Evolutionary conservation across 1,140 invertebrate species (phyloP).

Genomic region (Apolygus lucorum): DNA sequence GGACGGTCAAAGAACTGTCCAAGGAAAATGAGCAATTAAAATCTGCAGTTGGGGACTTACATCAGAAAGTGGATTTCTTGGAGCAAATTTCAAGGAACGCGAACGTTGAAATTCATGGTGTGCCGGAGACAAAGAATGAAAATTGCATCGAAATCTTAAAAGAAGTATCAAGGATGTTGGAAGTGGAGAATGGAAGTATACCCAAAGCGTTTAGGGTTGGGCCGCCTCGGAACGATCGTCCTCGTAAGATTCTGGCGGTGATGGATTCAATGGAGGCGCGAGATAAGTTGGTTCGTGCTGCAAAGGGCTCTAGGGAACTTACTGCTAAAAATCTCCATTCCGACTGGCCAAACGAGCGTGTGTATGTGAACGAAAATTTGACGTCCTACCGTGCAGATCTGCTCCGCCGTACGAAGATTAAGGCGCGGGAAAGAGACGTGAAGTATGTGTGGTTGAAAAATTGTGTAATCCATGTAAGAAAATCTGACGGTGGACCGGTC

Average conservation of each 20-base stretch:
- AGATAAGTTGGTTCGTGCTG: background rate
- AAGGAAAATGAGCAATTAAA: background rate
- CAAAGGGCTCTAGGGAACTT: background rate
- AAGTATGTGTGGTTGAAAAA: background rate
- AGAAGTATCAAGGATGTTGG: background rate
- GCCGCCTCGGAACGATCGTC: background rate
- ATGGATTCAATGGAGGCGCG: background rate
- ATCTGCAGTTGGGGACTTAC: background rate
- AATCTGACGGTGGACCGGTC: background rate
- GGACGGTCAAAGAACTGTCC: too few species aligned
- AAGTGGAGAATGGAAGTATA: background rate
- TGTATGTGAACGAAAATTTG: background rate
- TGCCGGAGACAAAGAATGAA: background rate
- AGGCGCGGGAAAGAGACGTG: background rate
- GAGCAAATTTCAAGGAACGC: background rate
- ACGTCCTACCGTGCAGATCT: background rate
- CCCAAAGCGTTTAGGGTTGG: background rate
- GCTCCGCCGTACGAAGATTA: background rate
- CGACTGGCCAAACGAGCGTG: background rate
- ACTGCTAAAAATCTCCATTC: constrained; percentile 1
- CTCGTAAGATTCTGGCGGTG: background rate
- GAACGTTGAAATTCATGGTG: background rate
- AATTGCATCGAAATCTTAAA: background rate
- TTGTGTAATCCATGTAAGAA: constrained; percentile 1
- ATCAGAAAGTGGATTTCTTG: background rate